A percentile compares a stretch with the other conserved stretches of the same genome.
phyloP scores from a whole-genome alignment of 2,888 invertebrate genomes.

The Anagyrus pseudococci region DNA sequence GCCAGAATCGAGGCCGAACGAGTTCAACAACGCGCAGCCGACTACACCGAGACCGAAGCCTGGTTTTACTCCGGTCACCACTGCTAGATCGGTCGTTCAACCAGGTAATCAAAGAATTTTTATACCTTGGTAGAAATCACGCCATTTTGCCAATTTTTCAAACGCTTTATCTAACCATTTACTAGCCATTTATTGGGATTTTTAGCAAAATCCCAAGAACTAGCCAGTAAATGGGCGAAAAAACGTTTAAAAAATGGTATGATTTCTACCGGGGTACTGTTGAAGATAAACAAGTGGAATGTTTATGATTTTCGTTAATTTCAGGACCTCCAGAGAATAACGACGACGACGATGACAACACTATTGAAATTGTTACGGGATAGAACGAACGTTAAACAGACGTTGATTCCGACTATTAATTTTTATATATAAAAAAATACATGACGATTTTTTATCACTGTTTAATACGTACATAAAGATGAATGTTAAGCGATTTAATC shows the following conservation, averaged over 20 bases:
- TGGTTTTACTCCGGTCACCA: neutral
- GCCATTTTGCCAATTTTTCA: too few relatives aligned
- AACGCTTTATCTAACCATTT: too few relatives aligned
- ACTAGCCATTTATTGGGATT: too few relatives aligned
- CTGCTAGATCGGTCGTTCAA: neutral
- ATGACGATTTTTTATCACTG: too few relatives aligned
- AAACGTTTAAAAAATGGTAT: too few relatives aligned
- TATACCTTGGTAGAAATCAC: too few relatives aligned
- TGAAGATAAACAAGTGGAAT: neutral
- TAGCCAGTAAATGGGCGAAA: too few relatives aligned
- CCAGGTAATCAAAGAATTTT: neutral
- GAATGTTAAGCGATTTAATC: neutral
- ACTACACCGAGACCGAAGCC: neutral
- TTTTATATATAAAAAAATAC: too few relatives aligned
- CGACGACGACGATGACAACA: constrained; percentile 1
- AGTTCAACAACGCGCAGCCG: constrained; percentile 13
- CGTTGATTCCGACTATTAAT: too few relatives aligned
- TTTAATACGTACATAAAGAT: too few relatives aligned
- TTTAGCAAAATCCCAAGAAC: too few relatives aligned
- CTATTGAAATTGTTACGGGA: constrained; percentile 1
- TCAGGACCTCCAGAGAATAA: neutral
- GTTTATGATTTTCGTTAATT: neutral
- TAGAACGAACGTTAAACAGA: neutral
- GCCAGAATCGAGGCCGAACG: neutral
- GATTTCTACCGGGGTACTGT: too few relatives aligned